Evolutionary conservation across 2,888 invertebrate genomes (phyloP).

Genomic region (Brenthis ino): DNA sequence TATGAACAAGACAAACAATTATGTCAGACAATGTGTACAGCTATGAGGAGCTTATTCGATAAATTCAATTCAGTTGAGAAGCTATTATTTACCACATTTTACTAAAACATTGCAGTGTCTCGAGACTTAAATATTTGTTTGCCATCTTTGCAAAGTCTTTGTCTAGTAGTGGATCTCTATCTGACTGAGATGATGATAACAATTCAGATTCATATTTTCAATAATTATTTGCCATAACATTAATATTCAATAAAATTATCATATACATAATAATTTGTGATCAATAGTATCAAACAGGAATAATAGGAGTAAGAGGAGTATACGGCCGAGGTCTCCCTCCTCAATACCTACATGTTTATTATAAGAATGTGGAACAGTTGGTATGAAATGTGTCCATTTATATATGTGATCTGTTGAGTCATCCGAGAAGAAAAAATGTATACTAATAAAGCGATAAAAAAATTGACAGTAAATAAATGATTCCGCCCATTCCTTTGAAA

Average conservation of each 20-base stretch:
- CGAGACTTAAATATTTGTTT: too few relatives aligned
- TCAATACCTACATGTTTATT: slow-evolving; percentile 25
- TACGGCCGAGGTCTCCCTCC: slow-evolving; percentile 20
- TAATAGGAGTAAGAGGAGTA: background rate
- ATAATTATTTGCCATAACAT: background rate
- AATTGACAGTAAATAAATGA: slow-evolving; percentile 36
- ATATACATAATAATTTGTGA: background rate
- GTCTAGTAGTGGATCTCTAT: too few relatives aligned
- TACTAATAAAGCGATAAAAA: slow-evolving; percentile 41
- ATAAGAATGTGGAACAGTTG: slow-evolving; percentile 36
- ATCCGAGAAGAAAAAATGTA: slow-evolving; percentile 40
- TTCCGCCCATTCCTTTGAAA: background rate
- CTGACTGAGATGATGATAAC: too few relatives aligned
- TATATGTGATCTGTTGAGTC: slow-evolving; percentile 38
- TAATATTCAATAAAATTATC: background rate
- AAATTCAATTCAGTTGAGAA: too few relatives aligned
- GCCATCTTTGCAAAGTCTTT: too few relatives aligned
- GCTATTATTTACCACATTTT: too few relatives aligned
- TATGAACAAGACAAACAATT: too few relatives aligned
- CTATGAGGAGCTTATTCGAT: too few relatives aligned
- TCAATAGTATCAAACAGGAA: slow-evolving; percentile 14
- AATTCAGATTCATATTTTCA: too few relatives aligned
- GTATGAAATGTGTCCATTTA: slow-evolving; percentile 39
- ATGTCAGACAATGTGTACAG: too few relatives aligned
- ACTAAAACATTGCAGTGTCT: too few relatives aligned